Conservation (phyloP, 92 coral and sea anemone genomes). For the Plumapathes pennacea region DNA sequence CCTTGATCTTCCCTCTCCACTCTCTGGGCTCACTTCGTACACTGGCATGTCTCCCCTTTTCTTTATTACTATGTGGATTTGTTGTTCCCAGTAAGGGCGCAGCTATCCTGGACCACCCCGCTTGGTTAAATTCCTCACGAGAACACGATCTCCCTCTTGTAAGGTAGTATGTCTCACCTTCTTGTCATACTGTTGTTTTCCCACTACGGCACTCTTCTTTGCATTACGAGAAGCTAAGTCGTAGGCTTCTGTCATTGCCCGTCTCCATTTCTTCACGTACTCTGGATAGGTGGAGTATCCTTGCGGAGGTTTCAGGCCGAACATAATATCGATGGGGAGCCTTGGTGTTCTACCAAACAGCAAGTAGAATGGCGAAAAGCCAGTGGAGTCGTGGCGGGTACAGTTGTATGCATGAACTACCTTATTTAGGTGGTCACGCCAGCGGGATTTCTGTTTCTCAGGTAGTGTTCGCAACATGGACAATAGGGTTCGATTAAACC, state of each 20-base stretch:
- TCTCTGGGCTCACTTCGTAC: slow-evolving; percentile 44
- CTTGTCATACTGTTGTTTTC: slow-evolving; percentile 43
- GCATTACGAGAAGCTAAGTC: slow-evolving; percentile 30
- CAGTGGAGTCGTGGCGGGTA: slow-evolving; percentile 60
- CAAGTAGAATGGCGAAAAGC: slow-evolving; percentile 58
- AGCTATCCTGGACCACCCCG: slow-evolving; percentile 53
- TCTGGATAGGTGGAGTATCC: slow-evolving; percentile 56
- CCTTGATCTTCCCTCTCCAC: slow-evolving; percentile 20
- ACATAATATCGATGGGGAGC: slow-evolving; percentile 60
- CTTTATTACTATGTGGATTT: slow-evolving; percentile 41
- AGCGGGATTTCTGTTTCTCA: slow-evolving; percentile 55
- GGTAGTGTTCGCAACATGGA: slow-evolving; percentile 56
- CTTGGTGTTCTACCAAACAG: slow-evolving; percentile 50
- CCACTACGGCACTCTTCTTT: slow-evolving; percentile 14
- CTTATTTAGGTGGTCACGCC: slow-evolving; percentile 63
- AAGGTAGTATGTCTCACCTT: slow-evolving; percentile 28
- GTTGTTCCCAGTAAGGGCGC: slow-evolving; percentile 52
- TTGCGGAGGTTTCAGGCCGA: slow-evolving; percentile 47
- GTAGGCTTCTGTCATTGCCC: slow-evolving; percentile 62
- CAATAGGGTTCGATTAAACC: slow-evolving; percentile 51
- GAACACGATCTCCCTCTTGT: slow-evolving; percentile 43
- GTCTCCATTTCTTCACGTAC: slow-evolving; percentile 56
- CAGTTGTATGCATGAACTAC: slow-evolving; percentile 65
- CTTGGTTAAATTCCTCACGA: slow-evolving; percentile 37
- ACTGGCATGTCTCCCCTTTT: slow-evolving; percentile 53